phyloP scores from a whole-genome alignment of 2,888 invertebrate species.

The Hoplodrina ambigua region DNA sequence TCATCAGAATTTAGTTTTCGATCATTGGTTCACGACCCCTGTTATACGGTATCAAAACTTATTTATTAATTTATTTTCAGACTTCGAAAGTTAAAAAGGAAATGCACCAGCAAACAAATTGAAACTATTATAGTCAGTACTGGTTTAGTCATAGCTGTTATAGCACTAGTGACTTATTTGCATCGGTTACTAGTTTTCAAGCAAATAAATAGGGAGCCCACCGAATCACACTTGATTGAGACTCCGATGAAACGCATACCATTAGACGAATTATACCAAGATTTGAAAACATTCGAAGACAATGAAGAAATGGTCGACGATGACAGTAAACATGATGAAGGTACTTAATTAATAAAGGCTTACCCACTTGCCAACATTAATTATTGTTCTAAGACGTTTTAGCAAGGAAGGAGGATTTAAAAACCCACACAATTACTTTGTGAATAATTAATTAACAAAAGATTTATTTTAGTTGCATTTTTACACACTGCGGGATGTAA shows the following conservation, averaged over 20 bases:
- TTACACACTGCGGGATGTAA: constrained; percentile 80
- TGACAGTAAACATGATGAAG: constrained; percentile 45
- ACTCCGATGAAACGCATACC: constrained; percentile 74
- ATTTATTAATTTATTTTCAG: constrained; percentile 76
- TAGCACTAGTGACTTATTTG: constrained; percentile 72
- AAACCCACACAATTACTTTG: too few relatives aligned
- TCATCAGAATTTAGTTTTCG: too few relatives aligned
- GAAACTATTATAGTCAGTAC: constrained; percentile 66
- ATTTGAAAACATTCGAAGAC: constrained; percentile 22
- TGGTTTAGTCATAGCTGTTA: constrained; percentile 62
- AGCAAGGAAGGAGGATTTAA: too few relatives aligned
- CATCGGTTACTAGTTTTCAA: constrained; percentile 59
- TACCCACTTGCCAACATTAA: not conserved
- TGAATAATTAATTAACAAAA: constrained; percentile 4
- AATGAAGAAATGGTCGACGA: constrained; percentile 55
- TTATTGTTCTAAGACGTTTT: not conserved
- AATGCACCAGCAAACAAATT: constrained; percentile 71
- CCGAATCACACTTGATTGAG: constrained; percentile 43
- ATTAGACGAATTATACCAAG: constrained; percentile 66
- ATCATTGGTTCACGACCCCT: too few relatives aligned
- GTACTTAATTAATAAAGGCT: constrained; percentile 52
- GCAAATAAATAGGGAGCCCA: constrained; percentile 1
- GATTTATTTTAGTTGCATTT: constrained; percentile 74
- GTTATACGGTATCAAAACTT: too few relatives aligned
- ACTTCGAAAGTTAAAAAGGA: constrained; percentile 71